phyloP scores from a whole-genome alignment of 2,113 vertebrate species.

The Nicator chloris region DNA sequence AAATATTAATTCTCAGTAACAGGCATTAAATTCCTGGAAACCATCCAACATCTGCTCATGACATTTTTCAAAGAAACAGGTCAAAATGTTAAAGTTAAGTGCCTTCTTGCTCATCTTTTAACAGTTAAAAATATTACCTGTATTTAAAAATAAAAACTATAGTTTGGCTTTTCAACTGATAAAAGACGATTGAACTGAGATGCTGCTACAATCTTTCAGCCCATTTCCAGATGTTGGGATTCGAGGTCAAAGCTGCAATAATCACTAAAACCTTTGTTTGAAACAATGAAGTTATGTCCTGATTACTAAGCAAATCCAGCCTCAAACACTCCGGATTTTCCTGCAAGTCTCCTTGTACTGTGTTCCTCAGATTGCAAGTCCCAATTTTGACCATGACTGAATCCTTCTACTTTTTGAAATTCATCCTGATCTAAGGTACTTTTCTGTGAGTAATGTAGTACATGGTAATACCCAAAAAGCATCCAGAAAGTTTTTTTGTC shows the following conservation, averaged over 20 bases:
- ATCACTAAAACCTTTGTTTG: neutral
- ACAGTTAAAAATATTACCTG: neutral
- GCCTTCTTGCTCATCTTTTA: neutral
- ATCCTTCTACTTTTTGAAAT: neutral
- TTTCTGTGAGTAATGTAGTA: neutral
- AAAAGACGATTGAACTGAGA: neutral
- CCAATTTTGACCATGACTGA: neutral
- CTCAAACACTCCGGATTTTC: neutral
- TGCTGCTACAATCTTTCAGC: neutral
- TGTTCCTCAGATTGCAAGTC: neutral
- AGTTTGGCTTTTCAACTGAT: neutral
- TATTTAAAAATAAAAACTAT: no score
- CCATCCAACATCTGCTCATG: fast-evolving
- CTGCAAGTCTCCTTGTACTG: neutral
- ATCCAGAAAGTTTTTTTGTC: neutral
- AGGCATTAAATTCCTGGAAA: neutral
- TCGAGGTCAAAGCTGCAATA: neutral
- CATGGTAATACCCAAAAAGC: neutral
- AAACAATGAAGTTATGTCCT: neutral
- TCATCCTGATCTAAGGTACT: neutral
- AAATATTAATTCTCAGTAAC: neutral
- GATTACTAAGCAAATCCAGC: neutral
- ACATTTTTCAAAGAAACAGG: neutral
- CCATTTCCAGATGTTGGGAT: neutral
- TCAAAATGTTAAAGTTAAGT: neutral